Percentiles rank a stretch among this genome's conserved stretches.
Conservation (phyloP, 2,888 invertebrate species). For the Cephus pulcher region DNA sequence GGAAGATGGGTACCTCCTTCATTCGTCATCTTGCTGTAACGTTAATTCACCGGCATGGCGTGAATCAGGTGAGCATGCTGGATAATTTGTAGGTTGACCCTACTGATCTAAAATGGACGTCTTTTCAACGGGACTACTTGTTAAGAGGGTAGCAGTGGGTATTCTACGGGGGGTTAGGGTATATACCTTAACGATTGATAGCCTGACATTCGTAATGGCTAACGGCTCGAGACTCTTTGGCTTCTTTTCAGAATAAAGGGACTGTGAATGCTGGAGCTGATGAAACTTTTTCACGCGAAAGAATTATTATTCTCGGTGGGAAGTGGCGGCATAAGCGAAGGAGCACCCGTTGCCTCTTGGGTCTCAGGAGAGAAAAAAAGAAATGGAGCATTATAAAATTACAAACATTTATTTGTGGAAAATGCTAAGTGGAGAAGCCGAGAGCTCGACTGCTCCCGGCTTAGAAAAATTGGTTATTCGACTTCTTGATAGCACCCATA, state of each 20-base stretch:
- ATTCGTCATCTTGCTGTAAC: slow-evolving; percentile 22
- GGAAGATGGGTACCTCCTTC: slow-evolving; percentile 16
- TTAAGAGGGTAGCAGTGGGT: neutral
- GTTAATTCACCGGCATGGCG: slow-evolving; percentile 18
- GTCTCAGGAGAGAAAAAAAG: neutral
- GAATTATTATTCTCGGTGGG: slow-evolving; percentile 13
- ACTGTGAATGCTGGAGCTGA: neutral
- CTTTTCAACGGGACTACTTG: neutral
- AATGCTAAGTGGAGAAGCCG: slow-evolving; percentile 15
- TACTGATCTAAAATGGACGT: neutral
- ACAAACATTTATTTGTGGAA: slow-evolving; percentile 22
- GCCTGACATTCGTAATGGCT: neutral
- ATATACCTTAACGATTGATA: neutral
- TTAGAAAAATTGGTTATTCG: slow-evolving; percentile 14
- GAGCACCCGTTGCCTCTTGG: neutral
- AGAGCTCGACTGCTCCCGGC: slow-evolving; percentile 7
- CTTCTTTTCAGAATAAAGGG: neutral
- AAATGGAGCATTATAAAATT: slow-evolving; percentile 20
- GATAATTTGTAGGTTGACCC: neutral
- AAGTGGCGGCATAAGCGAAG: neutral
- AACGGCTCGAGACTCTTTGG: neutral
- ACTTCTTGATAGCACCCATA: slow-evolving; percentile 10
- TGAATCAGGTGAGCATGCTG: neutral
- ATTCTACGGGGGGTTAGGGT: neutral
- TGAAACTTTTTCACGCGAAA: slow-evolving; percentile 13